A percentile compares a stretch with the other conserved stretches of the same genome.
phyloP scores from a whole-genome alignment of 1,140 invertebrate genomes.

The Diorhabda carinulata region DNA sequence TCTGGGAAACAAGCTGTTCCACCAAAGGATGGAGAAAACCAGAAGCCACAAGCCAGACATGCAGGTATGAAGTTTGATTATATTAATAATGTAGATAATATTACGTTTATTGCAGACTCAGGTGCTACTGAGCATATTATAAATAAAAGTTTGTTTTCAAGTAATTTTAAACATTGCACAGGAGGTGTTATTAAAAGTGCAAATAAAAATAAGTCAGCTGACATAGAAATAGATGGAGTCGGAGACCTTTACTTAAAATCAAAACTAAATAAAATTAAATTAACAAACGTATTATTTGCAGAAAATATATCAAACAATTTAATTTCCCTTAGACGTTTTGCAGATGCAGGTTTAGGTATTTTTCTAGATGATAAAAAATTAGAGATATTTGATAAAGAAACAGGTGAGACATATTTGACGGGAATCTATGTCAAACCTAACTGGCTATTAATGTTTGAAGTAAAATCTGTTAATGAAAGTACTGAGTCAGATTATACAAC shows the following conservation, averaged over 20 bases:
- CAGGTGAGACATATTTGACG: not conserved
- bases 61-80: conserved; percentile 1
- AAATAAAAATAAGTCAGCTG: conserved; percentile 11
- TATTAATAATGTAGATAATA: conserved; percentile 4
- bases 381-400: conserved; percentile 15
- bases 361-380: conserved; percentile 17
- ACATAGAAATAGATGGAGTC: conserved; percentile 16
- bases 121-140: conserved; percentile 15
- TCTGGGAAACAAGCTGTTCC: not conserved
- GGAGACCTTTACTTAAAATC: conserved; percentile 5
- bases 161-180: not conserved
- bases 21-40: not conserved
- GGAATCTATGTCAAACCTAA: conserved; percentile 12
- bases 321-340: conserved; percentile 18
- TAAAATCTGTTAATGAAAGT: conserved; percentile 2
- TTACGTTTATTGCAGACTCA: conserved; percentile 8
- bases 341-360: conserved; percentile 12
- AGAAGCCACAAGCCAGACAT: not conserved
- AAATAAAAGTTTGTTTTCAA: conserved; percentile 8
- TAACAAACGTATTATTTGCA: conserved; percentile 12
- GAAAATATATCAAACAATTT: conserved; percentile 14
- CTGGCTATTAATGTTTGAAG: conserved; percentile 1
- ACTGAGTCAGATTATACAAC: not conserved
- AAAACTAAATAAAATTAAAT: conserved; percentile 6
- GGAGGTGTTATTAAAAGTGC: conserved; percentile 4